phyloP scores from a whole-genome alignment of 2,113 vertebrate species.

The Hepsetus odoe region DNA sequence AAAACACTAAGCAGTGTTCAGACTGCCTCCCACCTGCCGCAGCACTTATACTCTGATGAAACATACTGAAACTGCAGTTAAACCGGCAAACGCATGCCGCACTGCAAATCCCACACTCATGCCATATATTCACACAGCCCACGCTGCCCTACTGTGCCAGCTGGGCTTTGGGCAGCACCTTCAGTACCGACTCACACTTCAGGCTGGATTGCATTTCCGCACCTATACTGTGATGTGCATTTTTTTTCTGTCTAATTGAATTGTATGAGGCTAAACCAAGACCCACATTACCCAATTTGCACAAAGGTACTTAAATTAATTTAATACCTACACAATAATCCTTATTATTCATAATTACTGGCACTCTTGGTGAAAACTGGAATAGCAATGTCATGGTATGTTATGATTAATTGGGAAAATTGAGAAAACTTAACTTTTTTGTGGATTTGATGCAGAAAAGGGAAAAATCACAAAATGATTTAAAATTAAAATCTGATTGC shows the following conservation, averaged over 20 bases:
- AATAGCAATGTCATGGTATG: too few relatives aligned
- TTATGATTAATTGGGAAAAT: too few relatives aligned
- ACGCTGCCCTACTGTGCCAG: constrained; percentile 6
- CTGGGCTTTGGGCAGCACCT: background rate
- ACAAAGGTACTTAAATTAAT: too few relatives aligned
- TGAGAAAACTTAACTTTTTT: too few relatives aligned
- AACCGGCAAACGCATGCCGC: constrained; percentile 59
- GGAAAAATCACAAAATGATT: too few relatives aligned
- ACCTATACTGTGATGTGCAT: background rate
- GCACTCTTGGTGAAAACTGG: too few relatives aligned
- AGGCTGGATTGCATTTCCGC: background rate
- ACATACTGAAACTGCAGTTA: constrained; percentile 72
- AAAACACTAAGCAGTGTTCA: constrained; percentile 70
- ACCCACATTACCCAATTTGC: too few relatives aligned
- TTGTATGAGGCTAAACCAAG: too few relatives aligned
- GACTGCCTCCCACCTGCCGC: constrained; percentile 71
- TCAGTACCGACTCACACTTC: background rate
- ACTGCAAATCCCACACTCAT: constrained; percentile 4
- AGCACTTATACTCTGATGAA: constrained; percentile 72
- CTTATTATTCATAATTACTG: too few relatives aligned
- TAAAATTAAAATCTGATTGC: too few relatives aligned
- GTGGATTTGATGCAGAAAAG: too few relatives aligned
- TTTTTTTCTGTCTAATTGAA: background rate
- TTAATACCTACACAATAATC: too few relatives aligned
- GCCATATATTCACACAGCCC: background rate